A percentile compares a stretch with the other conserved stretches of the same genome.
phyloP scores from a whole-genome alignment of 2,797 vertebrate genomes.

The Alosa sapidissima region DNA sequence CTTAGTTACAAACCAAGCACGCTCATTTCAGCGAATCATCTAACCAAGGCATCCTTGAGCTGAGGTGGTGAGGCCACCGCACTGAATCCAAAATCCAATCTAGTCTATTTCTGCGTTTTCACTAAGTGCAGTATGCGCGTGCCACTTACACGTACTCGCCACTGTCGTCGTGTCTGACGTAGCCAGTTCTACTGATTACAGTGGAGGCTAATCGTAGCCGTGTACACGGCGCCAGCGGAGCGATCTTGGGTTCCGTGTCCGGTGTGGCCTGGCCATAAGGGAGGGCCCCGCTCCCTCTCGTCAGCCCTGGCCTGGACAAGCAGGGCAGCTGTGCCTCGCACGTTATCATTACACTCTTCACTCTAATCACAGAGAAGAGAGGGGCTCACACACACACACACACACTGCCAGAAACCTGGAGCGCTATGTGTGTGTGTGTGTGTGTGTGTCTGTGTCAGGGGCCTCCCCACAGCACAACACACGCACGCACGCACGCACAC shows the following conservation, averaged over 20 bases:
- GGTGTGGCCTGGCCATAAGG: not conserved
- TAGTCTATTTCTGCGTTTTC: no score
- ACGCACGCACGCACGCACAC: not conserved
- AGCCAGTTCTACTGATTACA: no score
- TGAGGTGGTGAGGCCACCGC: no score
- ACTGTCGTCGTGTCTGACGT: no score
- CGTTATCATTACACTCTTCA: constrained; percentile 53
- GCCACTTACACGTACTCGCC: no score
- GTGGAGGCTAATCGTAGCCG: no score
- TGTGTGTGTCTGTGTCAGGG: not conserved
- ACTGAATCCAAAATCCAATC: no score
- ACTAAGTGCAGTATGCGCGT: no score
- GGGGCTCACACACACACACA: constrained; percentile 31
- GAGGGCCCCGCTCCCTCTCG: constrained; percentile 25
- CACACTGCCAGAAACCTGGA: constrained; percentile 30
- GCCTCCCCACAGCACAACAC: not conserved
- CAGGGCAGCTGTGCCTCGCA: constrained; percentile 46
- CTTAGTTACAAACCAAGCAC: no score
- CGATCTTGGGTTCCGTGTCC: not conserved
- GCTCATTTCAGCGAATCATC: no score
- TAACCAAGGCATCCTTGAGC: no score
- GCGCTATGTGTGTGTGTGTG: not conserved
- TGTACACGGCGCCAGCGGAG: no score
- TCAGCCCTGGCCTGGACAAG: constrained; percentile 37
- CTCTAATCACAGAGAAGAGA: constrained; percentile 51